phyloP scores from a whole-genome alignment of 1,140 invertebrate genomes.

The Asobara japonica region DNA sequence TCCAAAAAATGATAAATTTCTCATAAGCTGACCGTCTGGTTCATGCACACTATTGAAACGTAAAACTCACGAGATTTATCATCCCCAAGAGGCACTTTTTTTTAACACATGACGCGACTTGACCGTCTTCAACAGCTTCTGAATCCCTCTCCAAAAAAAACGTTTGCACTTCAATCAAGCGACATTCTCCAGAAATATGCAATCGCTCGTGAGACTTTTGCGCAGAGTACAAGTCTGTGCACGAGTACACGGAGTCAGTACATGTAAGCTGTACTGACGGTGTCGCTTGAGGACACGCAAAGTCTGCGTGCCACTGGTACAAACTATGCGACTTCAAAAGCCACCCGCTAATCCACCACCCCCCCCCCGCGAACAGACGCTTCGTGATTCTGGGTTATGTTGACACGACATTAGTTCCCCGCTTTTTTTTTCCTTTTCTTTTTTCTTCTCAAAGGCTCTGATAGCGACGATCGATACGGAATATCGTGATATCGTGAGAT shows the following conservation, averaged over 20 bases:
- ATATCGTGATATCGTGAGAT: no score
- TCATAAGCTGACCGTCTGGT: no score
- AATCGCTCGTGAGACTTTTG: not conserved
- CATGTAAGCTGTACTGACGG: not conserved
- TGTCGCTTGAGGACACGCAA: constrained; percentile 49
- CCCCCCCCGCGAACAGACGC: constrained; percentile 35
- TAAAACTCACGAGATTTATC: no score
- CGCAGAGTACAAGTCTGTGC: not conserved
- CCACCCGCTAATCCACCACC: constrained; percentile 42
- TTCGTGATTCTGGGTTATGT: constrained; percentile 43
- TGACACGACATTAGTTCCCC: constrained; percentile 40
- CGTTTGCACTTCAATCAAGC: not conserved
- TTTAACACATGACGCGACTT: no score
- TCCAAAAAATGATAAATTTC: no score
- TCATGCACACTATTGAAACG: no score
- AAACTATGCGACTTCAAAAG: constrained; percentile 59
- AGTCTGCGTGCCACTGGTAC: constrained; percentile 52
- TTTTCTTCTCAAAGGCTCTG: not conserved
- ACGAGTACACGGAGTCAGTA: not conserved
- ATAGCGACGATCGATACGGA: constrained; percentile 47
- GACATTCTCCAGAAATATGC: not conserved
- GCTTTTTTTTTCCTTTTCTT: not conserved
- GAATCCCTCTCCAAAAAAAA: not conserved
- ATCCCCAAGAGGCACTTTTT: no score
- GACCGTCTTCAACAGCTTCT: no score